Conservation (phyloP, 1,140 invertebrate species). For the Drosophila ananassae region DNA sequence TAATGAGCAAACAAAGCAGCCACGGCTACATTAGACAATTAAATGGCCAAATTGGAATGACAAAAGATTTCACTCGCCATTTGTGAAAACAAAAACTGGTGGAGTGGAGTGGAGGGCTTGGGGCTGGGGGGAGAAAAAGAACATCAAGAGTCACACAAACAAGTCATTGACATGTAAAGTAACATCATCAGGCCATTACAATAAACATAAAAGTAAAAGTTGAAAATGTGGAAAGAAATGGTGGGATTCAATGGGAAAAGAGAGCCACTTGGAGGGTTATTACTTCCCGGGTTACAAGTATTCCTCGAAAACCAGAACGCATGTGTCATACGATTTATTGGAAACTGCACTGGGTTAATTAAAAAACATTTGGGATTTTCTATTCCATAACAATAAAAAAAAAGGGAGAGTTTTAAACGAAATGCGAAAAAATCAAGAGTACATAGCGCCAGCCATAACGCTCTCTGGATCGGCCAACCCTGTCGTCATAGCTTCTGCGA, state of each 20-base stretch:
- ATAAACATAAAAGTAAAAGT: conserved; percentile 46
- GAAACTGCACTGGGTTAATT: conserved; percentile 30
- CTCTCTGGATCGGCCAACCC: conserved; percentile 19
- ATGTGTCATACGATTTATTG: conserved; percentile 59
- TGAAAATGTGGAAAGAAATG: conserved; percentile 21
- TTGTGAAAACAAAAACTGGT: conserved; percentile 16
- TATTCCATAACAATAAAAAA: conserved; percentile 3
- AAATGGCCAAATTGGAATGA: conserved; percentile 66
- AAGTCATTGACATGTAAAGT: conserved; percentile 80
- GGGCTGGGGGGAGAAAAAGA: conserved; percentile 11
- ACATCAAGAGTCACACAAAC: conserved; percentile 37
- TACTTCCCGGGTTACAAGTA: conserved; percentile 15
- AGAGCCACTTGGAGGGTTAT: conserved; percentile 1
- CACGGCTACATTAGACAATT: conserved; percentile 60
- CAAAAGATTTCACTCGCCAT: conserved; percentile 64
- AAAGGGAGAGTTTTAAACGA: not conserved
- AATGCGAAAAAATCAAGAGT: conserved; percentile 14
- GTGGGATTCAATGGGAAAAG: conserved; percentile 7
- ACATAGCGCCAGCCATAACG: conserved; percentile 4
- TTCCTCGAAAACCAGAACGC: conserved; percentile 38
- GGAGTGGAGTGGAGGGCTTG: not conserved
- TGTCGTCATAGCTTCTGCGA: conserved; percentile 3
- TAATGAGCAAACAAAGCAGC: conserved; percentile 74
- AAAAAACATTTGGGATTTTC: conserved; percentile 12
- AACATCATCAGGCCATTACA: conserved; percentile 29